These are phyloP conservation scores for Larimichthys crocea DNA, from an alignment of 2,113 vertebrate species.

Conservation along the genomic window DNA sequence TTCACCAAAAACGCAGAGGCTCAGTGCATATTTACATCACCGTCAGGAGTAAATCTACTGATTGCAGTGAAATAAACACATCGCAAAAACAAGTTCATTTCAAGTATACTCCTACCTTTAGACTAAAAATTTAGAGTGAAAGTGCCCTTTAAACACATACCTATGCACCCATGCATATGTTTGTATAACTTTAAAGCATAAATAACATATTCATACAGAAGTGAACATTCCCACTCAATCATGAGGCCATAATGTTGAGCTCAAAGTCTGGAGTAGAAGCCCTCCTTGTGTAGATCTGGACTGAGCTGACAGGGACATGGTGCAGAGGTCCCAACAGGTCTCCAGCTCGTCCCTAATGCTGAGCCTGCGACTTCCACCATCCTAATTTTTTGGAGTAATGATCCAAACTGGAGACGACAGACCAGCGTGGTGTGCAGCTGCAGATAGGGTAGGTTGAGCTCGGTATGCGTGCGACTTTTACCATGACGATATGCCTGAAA, in stretches of 20 bases:
- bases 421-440: slow-evolving; percentile 28
- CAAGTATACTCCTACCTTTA: neutral
- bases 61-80: neutral
- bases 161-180: neutral
- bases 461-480: slow-evolving; percentile 30
- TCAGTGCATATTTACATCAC: no score
- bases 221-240: slow-evolving; percentile 1
- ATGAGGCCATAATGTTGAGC: neutral
- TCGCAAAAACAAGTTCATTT: neutral
- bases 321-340: slow-evolving; percentile 17
- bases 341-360: neutral
- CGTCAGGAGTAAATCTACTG: no score
- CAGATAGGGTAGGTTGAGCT: slow-evolving; percentile 65
- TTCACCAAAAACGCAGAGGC: no score
- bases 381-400: slow-evolving; percentile 28
- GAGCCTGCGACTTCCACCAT: neutral
- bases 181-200: neutral
- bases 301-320: slow-evolving; percentile 17
- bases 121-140: neutral
- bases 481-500: slow-evolving; percentile 79
- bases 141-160: neutral
- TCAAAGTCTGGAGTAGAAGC: neutral
- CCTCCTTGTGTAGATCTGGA: slow-evolving; percentile 16
- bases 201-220: neutral
- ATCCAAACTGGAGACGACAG: slow-evolving; percentile 58